A percentile compares a stretch with the other conserved stretches of the same genome.
These are phyloP conservation scores for Archips crataeganus DNA, from an alignment of 2,888 invertebrate genomes.

Conservation along the genomic window DNA sequence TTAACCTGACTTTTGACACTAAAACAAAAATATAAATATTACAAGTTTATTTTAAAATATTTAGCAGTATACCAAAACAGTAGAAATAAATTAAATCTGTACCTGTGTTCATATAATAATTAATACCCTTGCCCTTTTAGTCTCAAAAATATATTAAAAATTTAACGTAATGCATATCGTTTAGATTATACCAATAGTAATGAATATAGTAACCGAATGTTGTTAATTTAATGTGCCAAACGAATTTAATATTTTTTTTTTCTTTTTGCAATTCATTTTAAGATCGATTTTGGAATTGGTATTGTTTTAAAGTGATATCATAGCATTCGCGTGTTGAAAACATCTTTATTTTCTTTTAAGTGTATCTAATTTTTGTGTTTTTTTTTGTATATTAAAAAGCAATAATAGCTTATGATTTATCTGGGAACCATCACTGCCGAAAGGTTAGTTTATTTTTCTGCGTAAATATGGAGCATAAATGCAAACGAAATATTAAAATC, in stretches of 20 bases:
- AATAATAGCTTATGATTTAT: not conserved
- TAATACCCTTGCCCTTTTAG: not conserved
- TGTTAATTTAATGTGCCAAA: slow-evolving; percentile 5
- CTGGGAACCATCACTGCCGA: slow-evolving; percentile 34
- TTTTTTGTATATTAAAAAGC: not conserved
- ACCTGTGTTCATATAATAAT: not conserved
- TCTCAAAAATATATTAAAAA: not conserved
- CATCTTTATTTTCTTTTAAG: not conserved
- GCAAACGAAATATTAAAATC: slow-evolving; percentile 11
- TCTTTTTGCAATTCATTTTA: too few relatives aligned
- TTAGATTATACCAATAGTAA: not conserved
- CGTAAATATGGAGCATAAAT: slow-evolving; percentile 8
- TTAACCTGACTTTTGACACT: not conserved
- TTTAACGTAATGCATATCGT: not conserved
- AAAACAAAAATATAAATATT: not conserved
- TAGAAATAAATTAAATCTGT: not conserved
- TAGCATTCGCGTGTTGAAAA: not conserved
- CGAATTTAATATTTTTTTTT: too few relatives aligned
- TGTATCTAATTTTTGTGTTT: too few relatives aligned
- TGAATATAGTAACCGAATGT: not conserved
- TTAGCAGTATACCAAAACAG: not conserved
- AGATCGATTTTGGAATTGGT: too few relatives aligned
- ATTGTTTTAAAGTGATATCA: too few relatives aligned
- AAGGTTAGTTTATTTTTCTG: slow-evolving; percentile 26
- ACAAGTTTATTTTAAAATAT: not conserved